Base-by-base conservation (phyloP, 2,888 invertebrate species). In the Resseliella maxima region DNA sequence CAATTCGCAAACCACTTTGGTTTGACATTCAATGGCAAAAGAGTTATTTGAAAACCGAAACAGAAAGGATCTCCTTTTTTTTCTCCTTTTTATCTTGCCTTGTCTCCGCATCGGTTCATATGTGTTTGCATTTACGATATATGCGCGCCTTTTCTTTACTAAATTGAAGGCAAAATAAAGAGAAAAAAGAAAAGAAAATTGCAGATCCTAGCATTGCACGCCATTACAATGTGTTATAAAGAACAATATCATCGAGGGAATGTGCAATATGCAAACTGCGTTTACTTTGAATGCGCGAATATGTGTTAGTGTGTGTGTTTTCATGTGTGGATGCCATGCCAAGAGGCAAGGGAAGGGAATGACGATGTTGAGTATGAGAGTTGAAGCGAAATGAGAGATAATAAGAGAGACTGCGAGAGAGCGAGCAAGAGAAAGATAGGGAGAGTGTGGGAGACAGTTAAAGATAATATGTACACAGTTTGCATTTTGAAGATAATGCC, bases 401-500 rank as follows among this genome's bases (percentile, higher is more conserved):
- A 18, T 50, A 18, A 18, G 46, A 50, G 18, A 18, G 18, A 50
- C 15, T 15, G 46, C 8, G 15, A 50, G 46, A 50, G 18, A 18
- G 18, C 8, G 46, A 50, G 18, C 8, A 18, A 50, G 46, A 50
- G 46, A 50, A 35, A 31, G 31, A 6, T 0, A 27, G 2, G 12
- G 3, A 5, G 31, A 72, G 15, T 72, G 21, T 15, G 50, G 18
- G 50, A 50, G 41, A 5, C 59, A 59, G n/a, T n/a, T n/a, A 72
- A 35, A 72, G 31, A 72, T 35, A 31, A 27, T 31, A 72, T 31
- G 72, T 72, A 72, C 35, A 72, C 72, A 72, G 72, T 72, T 72
- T 72, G 72, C 35, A 72, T 72, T 72, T 72, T 31, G 72, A 72
- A 72, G 72, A 72, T 72, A 72, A 72, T 72, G 72, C 72, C 72